Evolutionary conservation across 2,888 invertebrate species (phyloP), one percentile per base, ranked within the genome.

Genomic region (Gymnoscelis rufifasciata): DNA sequence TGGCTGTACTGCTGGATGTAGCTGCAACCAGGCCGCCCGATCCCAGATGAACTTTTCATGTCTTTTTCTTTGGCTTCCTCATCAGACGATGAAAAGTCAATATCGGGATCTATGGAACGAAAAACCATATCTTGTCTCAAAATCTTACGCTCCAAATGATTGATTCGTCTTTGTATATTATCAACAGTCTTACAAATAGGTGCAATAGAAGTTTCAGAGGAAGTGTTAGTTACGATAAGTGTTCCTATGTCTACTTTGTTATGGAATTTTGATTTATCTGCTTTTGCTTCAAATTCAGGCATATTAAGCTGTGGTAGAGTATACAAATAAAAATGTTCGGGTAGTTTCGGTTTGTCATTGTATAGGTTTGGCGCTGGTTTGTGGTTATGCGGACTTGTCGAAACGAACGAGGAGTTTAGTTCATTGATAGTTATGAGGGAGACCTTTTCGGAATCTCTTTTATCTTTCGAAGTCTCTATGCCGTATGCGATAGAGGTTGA

Each of bases 1-100:
- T 83, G 88, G 50, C 87, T 87, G 56, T 88, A 88, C 52, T 83
- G 82, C 42, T 86, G 78, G 50, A 87, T 74, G 53, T 84, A 87
- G 60, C 84, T 87, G 59, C 84, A 83, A 10, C 81, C 81, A 8
- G 84, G 70, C 27, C 71, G 68, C 2, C 59, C 72, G 1, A 63
- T 60, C 15, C 56, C 66, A 46, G 74, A 71, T 13, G 64, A 51
- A 36, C 59, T 58, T 58, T 54, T 74, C 68, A 68, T 74, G 43
- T 56, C 60, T 48, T 62, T 67, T 51, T 64, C 58, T 53, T 71
- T 72, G 35, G 62, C 57, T 52, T 76, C 78, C 55, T 80, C 82
- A 63, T 83, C 81, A 52, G 81, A 78, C 33, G 83, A 83, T 56
- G 82, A 78, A 48, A 76, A 51, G 43, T 68, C 62, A 53, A 74